These are phyloP conservation scores for Mycteria americana DNA, from an alignment of 2,797 vertebrate genomes.

Conservation along the genomic window DNA sequence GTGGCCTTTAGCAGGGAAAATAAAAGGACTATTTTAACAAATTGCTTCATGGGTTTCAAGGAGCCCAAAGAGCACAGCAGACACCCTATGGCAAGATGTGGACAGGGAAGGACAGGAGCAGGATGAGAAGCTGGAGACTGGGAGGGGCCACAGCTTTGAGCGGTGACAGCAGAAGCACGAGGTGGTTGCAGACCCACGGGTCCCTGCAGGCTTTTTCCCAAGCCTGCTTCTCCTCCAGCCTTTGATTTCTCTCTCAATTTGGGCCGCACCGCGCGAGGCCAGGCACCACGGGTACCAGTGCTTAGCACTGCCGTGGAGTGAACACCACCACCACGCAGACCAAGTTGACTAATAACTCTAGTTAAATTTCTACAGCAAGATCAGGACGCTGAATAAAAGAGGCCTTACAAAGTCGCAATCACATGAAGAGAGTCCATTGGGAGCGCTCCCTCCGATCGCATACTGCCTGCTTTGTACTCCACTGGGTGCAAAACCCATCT, in stretches of 20 bases:
- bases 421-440: neutral
- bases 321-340: neutral
- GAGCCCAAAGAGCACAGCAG: neutral
- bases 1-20: neutral
- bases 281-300: neutral
- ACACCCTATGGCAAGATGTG: fast-evolving
- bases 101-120: neutral
- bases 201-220: neutral
- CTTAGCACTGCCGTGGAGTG: fast-evolving
- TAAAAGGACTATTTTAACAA: neutral
- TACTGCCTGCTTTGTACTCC: neutral
- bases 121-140: neutral
- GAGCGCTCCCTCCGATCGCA: neutral
- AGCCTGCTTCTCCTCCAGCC: neutral
- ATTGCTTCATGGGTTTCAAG: neutral
- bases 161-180: neutral
- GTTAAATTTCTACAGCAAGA: neutral
- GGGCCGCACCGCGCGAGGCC: fast-evolving
- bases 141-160: too few species aligned
- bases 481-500: fast-evolving
- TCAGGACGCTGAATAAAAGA: neutral
- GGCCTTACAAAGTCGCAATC: neutral
- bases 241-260: neutral
- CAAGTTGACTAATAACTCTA: neutral
- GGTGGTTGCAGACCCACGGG: neutral